Conservation (phyloP, 2,113 vertebrate genomes). For the Dromas ardeola region DNA sequence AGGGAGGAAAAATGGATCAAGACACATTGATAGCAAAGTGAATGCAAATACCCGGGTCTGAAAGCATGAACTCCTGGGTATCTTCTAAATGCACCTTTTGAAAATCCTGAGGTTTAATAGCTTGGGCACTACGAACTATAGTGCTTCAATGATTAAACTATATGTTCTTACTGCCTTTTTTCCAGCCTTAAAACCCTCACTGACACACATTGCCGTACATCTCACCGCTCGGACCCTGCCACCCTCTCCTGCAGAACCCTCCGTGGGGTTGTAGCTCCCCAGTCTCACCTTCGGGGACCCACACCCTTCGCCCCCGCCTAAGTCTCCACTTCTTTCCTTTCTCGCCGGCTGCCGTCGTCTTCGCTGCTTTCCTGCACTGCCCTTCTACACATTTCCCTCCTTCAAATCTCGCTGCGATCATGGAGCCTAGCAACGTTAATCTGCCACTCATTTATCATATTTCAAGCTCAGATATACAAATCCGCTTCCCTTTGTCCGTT, state of each 20-base stretch:
- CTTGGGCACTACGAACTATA: neutral
- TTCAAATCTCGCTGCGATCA: slow-evolving; percentile 20
- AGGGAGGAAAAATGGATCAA: neutral
- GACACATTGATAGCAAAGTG: neutral
- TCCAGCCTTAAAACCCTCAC: neutral
- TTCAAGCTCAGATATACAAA: slow-evolving; percentile 49
- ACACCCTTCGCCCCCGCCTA: neutral
- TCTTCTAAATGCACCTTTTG: neutral
- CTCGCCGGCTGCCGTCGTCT: neutral
- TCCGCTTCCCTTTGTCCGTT: slow-evolving; percentile 32
- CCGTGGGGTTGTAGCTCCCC: neutral
- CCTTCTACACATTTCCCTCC: slow-evolving; percentile 13
- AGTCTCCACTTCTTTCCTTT: neutral
- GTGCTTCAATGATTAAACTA: neutral
- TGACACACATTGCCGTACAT: rapidly evolving
- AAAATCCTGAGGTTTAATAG: neutral
- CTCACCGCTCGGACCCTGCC: neutral
- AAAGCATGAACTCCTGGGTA: neutral
- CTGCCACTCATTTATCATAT: slow-evolving; percentile 57
- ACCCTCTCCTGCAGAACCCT: neutral
- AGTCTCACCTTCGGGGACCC: rapidly evolving
- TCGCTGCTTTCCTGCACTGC: neutral
- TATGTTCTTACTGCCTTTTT: neutral
- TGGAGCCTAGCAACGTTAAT: slow-evolving; percentile 54
- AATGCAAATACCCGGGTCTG: neutral